Evolutionary conservation across 2,888 invertebrate genomes (phyloP), one percentile per base, ranked within the genome.

Genomic region (Holacanthella duospinosa): DNA sequence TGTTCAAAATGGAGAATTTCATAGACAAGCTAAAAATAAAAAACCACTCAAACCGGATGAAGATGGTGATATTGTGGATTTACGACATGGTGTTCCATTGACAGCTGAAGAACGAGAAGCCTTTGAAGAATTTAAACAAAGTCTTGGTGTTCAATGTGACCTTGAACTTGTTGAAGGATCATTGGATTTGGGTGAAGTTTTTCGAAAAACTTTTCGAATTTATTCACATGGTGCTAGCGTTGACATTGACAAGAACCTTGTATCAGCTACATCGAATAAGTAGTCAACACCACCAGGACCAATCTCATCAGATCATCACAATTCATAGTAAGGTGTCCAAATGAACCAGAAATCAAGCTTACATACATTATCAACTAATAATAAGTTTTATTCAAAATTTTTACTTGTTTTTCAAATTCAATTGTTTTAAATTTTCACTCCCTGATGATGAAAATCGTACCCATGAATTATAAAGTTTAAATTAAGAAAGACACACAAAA

Each of bases 121-220:
- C 21, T 48, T 48, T 48, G 48, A 48, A 24, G 60, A 63, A 44
- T 63, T 63, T 27, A 21, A 43, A 25, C 16, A 43, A 21, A 55
- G 36, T 56, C 29, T 63, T 21, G 44, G 53, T 16, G 26, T 63
- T 25, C 63, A 63, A 44, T 3, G 9, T 26, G 48, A 60, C 1
- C 9, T 63, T 25, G 54, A 55, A 6, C 19, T n/a, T 4, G 25
- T 63, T n/a, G 60, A 55, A 26, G 63, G 63, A 9, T 63, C 63
- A 1, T 27, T 63, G 28, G 63, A 63, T 29, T 29, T 63, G 29
- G 63, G 63, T 24, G 56, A 63, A 29, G 60, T 63, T 9, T 28
- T 63, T 19, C 2, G 63, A 26, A 60, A 56, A n/a, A 55, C 63
- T 2, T 63, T 63, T 44, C 43, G 63, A 2, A 36, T 63, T 55